These are phyloP conservation scores for Pollimyrus isidori DNA, from an alignment of 2,113 vertebrate genomes.

Conservation along the genomic window DNA sequence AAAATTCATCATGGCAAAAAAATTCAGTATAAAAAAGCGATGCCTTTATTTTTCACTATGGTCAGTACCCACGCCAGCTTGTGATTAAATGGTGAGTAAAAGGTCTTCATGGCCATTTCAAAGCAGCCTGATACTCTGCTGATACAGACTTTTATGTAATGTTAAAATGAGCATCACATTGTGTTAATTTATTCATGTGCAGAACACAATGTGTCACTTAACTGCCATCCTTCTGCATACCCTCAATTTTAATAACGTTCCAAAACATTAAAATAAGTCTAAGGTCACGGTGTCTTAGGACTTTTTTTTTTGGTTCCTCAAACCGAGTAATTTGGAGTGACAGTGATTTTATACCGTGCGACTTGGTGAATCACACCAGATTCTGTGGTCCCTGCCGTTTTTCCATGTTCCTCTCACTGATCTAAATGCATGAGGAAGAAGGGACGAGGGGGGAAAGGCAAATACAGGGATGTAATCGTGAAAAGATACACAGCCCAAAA, in stretches of 20 bases:
- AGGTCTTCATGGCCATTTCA: conserved; percentile 5
- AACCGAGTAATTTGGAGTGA: conserved; percentile 5
- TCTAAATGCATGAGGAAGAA: neutral
- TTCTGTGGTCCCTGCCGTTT: neutral
- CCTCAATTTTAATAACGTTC: neutral
- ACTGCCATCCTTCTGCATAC: neutral
- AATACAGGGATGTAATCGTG: conserved; percentile 7
- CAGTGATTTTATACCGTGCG: neutral
- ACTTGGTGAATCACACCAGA: neutral
- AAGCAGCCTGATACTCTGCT: neutral
- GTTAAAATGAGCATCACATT: conserved; percentile 1
- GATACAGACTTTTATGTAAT: conserved; percentile 13
- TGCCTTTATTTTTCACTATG: neutral
- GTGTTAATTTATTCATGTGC: conserved; percentile 14
- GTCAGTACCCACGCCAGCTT: neutral
- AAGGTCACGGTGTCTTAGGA: neutral
- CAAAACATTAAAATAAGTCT: conserved; percentile 2
- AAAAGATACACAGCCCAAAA: conserved; percentile 34
- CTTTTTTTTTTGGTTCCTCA: neutral
- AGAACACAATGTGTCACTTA: neutral
- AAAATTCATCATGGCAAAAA: neutral
- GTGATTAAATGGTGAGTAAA: neutral
- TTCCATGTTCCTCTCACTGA: neutral
- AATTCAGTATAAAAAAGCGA: neutral
- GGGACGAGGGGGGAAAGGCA: neutral